phyloP scores from a whole-genome alignment of 2,113 vertebrate species.

The Choloepus hoffmanni region DNA sequence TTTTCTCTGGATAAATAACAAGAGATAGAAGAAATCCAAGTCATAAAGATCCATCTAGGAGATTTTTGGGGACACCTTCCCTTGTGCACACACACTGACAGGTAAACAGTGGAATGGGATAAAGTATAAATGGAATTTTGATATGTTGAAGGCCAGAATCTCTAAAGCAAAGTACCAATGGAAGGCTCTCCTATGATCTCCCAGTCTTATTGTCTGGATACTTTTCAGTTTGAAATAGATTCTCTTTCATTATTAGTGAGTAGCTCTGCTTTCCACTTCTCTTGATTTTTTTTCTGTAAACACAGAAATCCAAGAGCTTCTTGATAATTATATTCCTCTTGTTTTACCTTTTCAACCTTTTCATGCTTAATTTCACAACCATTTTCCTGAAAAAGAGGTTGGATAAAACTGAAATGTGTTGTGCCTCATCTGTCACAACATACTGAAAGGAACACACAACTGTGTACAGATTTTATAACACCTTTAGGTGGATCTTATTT shows the following conservation, averaged over 20 bases:
- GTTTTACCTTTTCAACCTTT: neutral
- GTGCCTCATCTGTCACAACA: constrained; percentile 70
- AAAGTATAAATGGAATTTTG: neutral
- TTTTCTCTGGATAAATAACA: neutral
- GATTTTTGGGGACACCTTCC: neutral
- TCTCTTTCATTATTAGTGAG: neutral
- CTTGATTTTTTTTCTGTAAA: constrained; percentile 69
- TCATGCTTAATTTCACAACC: constrained; percentile 77
- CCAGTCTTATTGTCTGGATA: neutral
- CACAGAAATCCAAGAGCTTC: constrained; percentile 58
- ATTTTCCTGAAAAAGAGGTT: constrained; percentile 73
- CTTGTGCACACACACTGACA: neutral
- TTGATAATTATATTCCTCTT: constrained; percentile 71
- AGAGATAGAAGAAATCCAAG: neutral
- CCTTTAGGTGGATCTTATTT: constrained; percentile 80
- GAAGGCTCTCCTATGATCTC: neutral
- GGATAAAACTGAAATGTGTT: constrained; percentile 66
- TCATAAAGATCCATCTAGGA: neutral
- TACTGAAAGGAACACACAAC: constrained; percentile 71
- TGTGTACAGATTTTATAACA: constrained; percentile 78
- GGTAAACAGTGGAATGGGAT: neutral
- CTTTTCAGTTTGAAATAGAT: constrained; percentile 2
- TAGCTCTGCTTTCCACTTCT: constrained; percentile 48
- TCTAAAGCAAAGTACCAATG: neutral
- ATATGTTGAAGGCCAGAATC: neutral